Conservation (phyloP, 2,797 vertebrate genomes). For the Platyrinchus mystaceus region DNA sequence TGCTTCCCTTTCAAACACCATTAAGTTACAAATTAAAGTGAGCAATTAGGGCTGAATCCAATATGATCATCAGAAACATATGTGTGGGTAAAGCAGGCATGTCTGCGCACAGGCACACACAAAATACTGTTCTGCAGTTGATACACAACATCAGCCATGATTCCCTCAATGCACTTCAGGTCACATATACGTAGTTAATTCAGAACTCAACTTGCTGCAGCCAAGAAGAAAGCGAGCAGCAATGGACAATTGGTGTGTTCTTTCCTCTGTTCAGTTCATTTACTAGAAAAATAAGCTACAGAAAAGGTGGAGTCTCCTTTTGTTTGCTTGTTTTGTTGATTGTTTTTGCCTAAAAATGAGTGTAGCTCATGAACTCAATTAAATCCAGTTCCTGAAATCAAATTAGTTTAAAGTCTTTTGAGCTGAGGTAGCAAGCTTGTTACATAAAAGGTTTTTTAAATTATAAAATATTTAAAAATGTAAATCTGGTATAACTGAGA, state of each 20-base stretch:
- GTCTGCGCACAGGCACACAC: background rate
- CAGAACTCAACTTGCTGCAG: background rate
- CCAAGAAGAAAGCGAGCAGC: background rate
- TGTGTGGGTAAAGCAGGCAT: background rate
- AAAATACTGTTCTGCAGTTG: background rate
- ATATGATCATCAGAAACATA: background rate
- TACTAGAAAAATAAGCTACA: background rate
- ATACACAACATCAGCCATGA: accelerated
- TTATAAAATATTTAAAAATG: background rate
- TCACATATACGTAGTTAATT: accelerated
- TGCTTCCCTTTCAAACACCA: background rate
- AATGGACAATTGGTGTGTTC: background rate
- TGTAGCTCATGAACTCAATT: background rate
- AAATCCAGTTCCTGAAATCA: background rate
- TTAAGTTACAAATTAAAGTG: background rate
- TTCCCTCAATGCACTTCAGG: no score
- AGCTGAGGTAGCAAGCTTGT: background rate
- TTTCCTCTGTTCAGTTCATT: background rate
- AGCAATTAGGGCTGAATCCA: background rate
- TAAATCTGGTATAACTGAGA: background rate
- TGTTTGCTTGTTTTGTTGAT: background rate
- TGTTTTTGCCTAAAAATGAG: background rate
- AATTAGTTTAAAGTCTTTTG: background rate
- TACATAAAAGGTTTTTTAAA: background rate
- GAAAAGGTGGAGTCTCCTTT: background rate